Base-by-base conservation (phyloP, 2,797 vertebrate genomes). In the Hoplostethus atlanticus region DNA sequence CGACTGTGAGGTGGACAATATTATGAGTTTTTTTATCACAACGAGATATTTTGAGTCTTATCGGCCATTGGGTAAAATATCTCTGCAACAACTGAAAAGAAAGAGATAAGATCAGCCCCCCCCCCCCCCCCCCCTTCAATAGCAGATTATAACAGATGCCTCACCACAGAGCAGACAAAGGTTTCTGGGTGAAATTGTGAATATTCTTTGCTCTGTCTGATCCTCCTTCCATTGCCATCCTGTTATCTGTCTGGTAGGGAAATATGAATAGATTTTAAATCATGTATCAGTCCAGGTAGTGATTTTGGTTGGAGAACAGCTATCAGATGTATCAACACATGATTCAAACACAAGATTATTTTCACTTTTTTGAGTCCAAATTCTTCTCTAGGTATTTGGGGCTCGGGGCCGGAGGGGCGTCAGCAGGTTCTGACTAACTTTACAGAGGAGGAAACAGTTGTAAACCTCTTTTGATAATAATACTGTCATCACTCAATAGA, bases 251-350 rank as follows among this genome's bases (percentile, higher is more conserved):
- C n/a, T 71, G 51, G 9, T 30, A 50, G n/a, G 58, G 58, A 75
- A 73, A 71, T 69, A 15, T 15, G 21, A 54, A 57, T 34, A 34
- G 34, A 34, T 11, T 77, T 73, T 73, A 57, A 73, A 25, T 74
- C 68, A 25, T 64, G 4, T 68, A 12, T 21, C 21, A 21, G 21
- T 47, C 28, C 9, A 57, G 59, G 57, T 60, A 30, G 42, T 79
- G 46, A 78, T 1, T 82, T 84, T 84, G 61, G 58, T 68, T 67
- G 0, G 28, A 80, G 78, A 60, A 72, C 52, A 73, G 44, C 28
- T 17, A 57, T 75, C 47, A 76, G 60, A 64, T 46, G 16, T 51
- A 48, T 12, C 50, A 58, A 51, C 28, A 46, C 3, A 52, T 75
- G 25, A 63, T 70, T 65, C 50, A 6, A 34, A 54, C 17, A 59